Evolutionary conservation across 2,888 invertebrate genomes (phyloP), one percentile per base, ranked within the genome.

Genomic region (Drosophila hamatofila): DNA sequence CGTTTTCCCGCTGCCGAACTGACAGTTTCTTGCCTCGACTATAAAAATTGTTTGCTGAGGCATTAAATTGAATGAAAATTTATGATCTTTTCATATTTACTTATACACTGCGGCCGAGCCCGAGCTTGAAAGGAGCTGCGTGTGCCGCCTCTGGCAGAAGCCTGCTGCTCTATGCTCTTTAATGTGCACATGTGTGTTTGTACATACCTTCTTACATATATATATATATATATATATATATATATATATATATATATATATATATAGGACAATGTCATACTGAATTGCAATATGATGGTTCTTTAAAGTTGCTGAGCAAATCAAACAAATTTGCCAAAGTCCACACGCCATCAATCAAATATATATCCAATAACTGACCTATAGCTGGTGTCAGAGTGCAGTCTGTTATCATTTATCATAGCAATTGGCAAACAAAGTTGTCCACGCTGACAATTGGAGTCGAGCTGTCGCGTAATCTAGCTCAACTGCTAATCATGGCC

Each of bases 41-140:
- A 90, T 85, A 88, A 88, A 92, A 91, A 92, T 91, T 92, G 92
- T 92, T 91, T 91, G 91, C 91, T 91, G 89, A 91, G 91, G 91
- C 92, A 92, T 92, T 92, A 92, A 92, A 92, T 92, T 92, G 92
- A 92, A 92, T 92, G 91, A 88, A 91, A 92, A 92, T 92, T 92
- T 92, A 92, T 92, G 91, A 89, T 90, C 89, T 87, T 88, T 90
- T 89, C 88, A 91, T 91, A 91, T 90, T 90, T 91, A 82, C 87
- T 88, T 87, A 85, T 81, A 82, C 73, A 83, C 65, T 58, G 55
- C 49, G 48, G 61, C 44, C 16, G 4, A 23, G 52, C 16, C 21
- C 8, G 41, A 66, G 61, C 86, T 49, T 74, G 60, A 71, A 86
- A 80, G 70, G 70, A 88, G 64, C 80, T 73, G 74, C 70, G 65